A percentile compares a stretch with the other conserved stretches of the same genome.
Evolutionary conservation across 2,113 vertebrate species (phyloP).

Genomic region (Mus musculus): GRCm39 chr2:115014501-115015000

Average conservation of each 20-base stretch:
- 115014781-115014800: too few relatives aligned
- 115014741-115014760: neutral
- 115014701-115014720: neutral
- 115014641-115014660: neutral
- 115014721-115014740: neutral
- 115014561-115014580: slow-evolving; percentile 16
- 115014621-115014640: neutral
- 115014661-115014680: slow-evolving; percentile 2
- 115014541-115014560: slow-evolving; percentile 40
- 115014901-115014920: too few relatives aligned
- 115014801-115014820: too few relatives aligned
- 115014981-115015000: too few relatives aligned
- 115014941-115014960: too few relatives aligned
- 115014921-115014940: too few relatives aligned
- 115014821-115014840: too few relatives aligned
- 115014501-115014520: slow-evolving; percentile 50
- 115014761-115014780: neutral
- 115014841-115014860: too few relatives aligned
- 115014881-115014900: too few relatives aligned
- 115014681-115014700: slow-evolving; percentile 9
- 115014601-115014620: neutral
- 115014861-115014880: too few relatives aligned
- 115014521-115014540: slow-evolving; percentile 49
- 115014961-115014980: too few relatives aligned
- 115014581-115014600: slow-evolving; percentile 17